phyloP scores from a whole-genome alignment of 2,113 vertebrate species.

The Motacilla tschutschensis region DNA sequence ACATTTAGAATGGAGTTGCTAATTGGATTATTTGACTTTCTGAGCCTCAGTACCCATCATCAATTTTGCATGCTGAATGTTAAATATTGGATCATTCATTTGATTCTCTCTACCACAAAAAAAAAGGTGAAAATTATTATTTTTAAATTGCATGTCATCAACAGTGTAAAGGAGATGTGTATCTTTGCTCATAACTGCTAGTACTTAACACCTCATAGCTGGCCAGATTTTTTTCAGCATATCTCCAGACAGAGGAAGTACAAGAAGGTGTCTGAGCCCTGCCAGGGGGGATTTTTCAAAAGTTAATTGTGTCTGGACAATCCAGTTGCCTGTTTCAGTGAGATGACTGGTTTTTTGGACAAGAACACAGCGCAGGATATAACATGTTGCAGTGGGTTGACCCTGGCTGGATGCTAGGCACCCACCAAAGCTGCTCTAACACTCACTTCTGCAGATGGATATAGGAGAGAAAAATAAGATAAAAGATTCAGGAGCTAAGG shows the following conservation, averaged over 20 bases:
- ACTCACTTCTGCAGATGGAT: too few species aligned
- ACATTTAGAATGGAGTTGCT: background rate
- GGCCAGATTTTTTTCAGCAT: background rate
- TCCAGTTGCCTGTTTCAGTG: background rate
- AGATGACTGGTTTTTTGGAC: background rate
- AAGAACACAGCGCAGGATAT: background rate
- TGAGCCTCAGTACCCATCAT: background rate
- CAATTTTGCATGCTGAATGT: background rate
- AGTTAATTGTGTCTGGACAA: background rate
- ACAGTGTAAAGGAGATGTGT: background rate
- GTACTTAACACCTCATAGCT: background rate
- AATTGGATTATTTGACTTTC: background rate
- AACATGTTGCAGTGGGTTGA: background rate
- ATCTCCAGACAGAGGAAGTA: background rate
- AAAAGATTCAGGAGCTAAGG: background rate
- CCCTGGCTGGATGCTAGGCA: background rate
- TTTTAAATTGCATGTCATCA: background rate
- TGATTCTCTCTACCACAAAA: background rate
- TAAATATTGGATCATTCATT: background rate
- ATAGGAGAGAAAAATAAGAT: background rate
- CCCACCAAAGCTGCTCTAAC: background rate
- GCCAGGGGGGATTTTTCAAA: background rate
- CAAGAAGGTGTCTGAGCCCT: background rate
- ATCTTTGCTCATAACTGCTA: background rate
- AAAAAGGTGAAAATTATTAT: background rate